Evolutionary conservation across 2,888 invertebrate species (phyloP), one percentile per base, ranked within the genome.

Genomic region (Hypena proboscidalis): DNA sequence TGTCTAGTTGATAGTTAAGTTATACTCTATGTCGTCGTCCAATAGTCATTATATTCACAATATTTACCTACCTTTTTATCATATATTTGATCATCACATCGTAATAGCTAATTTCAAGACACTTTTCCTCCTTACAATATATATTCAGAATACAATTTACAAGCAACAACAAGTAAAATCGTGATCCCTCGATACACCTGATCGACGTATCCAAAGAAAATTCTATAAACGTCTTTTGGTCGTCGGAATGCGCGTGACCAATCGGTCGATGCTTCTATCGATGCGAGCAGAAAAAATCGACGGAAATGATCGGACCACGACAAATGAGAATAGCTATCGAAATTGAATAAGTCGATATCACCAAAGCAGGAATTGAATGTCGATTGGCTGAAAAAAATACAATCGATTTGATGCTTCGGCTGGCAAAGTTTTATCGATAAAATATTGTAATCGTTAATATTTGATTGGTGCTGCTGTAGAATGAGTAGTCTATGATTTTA

Each of bases 341-440:
- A 89, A 89, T 90, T 88, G 86, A 90, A 89, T 89, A 89, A 86
- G 70, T 80, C 85, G 86, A 84, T 85, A 88, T 83, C 85, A 86
- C 85, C 83, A 83, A 83, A 79, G 78, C 67, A 73, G 68, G 85
- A 87, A 86, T 88, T 90, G 86, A 89, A 89, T 81, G 82, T 83
- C 80, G 82, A 83, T 80, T 80, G 78, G 70, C 67, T 77, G 73
- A 78, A 85, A 84, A 87, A 85, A 79, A 64, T 67, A 71, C 77
- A 74, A 82, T 80, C 82, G 82, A 83, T 84, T 83, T 77, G 73
- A 67, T 77, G 75, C 70, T 73, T 67, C 76, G 78, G 71, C 78
- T 79, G 64, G 67, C 66, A 57, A 59, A 64, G n/a, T 19, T 29
- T 33, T 58, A 48, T 74, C 69, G 68, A 71, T 64, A 51, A 44